A percentile compares a stretch with the other conserved stretches of the same genome.
Conservation (phyloP, 2,888 invertebrate species). For the Acleris literana region DNA sequence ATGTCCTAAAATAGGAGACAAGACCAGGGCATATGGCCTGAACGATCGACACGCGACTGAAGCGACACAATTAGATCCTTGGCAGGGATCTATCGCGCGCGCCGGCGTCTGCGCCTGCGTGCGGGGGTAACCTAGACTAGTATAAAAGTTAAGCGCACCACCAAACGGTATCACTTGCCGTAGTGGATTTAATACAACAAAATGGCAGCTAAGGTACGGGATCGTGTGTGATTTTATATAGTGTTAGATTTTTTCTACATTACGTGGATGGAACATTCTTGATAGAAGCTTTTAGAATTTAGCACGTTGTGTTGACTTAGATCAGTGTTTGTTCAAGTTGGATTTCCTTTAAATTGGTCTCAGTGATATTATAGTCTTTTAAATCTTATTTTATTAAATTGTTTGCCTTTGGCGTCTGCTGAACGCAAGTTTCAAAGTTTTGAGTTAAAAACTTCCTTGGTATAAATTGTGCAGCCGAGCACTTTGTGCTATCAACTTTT, state of each 20-base stretch:
- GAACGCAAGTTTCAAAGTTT: too few species aligned
- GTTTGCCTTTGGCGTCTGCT: too few species aligned
- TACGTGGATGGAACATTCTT: too few species aligned
- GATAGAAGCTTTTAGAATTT: too few species aligned
- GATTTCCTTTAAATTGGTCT: too few species aligned
- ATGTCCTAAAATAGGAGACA: background rate
- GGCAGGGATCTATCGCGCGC: constrained; percentile 20
- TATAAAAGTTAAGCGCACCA: constrained; percentile 72
- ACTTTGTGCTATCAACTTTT: too few species aligned
- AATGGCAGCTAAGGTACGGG: constrained; percentile 80
- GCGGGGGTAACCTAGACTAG: constrained; percentile 66
- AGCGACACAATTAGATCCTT: constrained; percentile 21
- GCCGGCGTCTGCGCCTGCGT: constrained; percentile 34
- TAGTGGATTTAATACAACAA: constrained; percentile 71
- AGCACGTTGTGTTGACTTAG: too few species aligned
- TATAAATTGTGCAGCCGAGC: too few species aligned
- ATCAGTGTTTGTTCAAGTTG: too few species aligned
- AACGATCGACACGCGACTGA: constrained; percentile 24
- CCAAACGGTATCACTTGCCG: constrained; percentile 72
- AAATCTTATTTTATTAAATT: too few species aligned
- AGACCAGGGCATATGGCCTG: constrained; percentile 11
- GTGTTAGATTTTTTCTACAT: background rate
- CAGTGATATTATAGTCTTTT: too few species aligned
- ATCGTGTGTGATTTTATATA: constrained; percentile 41
- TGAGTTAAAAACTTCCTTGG: too few species aligned